Base-by-base conservation (phyloP, 2,113 vertebrate species). In the Heterotis niloticus region DNA sequence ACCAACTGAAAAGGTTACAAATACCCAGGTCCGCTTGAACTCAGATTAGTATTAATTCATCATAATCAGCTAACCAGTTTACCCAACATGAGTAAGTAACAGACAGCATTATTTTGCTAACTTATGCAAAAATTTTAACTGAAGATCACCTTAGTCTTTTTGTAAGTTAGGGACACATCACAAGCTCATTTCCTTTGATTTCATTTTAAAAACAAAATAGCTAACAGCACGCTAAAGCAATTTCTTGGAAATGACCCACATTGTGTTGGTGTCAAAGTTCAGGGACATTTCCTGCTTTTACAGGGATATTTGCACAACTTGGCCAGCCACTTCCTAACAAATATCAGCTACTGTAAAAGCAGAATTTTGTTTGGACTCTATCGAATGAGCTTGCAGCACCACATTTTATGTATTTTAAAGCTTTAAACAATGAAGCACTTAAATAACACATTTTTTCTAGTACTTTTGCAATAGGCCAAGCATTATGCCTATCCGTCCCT, bases 121-220 rank as follows among this genome's bases (percentile, higher is more conserved):
- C 26, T n/a, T 24, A 65, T 5, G 1, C 64, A 17, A 18, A 65
- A 10, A 10, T 17, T 44, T 2, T 1, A 65, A 18, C 18, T 20
- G 17, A 10, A 23, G 1, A 18, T 65, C 7, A 17, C 18, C 64
- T 65, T 20, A 14, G 1, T 65, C 20, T 65, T 65, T 65, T 10
- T 65, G 64, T 1, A 10, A n/a, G 7, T 75, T 60, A 26, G 28
- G 0, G 28, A 54, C n/a, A 75, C 57, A 76, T 5, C 24, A 26
- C 26, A 34, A 60, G 26, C 14, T 26, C 14, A 60, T 59, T 75
- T 20, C 73, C 73, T 59, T 54, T 18, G n/a, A 51, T 10, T 29
- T 62, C 73, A 75, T 75, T 28, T 62, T 29, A 75, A 62, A 64
- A 59, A 54, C 52, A 73, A n/a, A 44, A 44, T 44, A 4, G 7